Percentiles rank a stretch among this genome's conserved stretches.
Conservation (phyloP, 92 coral and sea anemone species). For the Epizoanthus stellaris region DNA sequence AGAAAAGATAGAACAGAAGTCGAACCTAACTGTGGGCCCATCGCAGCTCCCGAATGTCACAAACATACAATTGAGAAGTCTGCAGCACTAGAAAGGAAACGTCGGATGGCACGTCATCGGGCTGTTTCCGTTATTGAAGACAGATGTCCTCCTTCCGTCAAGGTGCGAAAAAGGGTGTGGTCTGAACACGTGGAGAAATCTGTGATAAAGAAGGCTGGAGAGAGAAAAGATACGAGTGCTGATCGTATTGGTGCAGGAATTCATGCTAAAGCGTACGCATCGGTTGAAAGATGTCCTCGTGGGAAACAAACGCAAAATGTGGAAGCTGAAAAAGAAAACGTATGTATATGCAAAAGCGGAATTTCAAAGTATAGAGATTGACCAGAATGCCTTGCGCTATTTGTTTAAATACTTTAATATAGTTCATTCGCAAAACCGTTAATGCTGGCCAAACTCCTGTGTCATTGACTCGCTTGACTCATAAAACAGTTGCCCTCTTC, state of each 20-base stretch:
- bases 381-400: neutral
- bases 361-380: too few species aligned
- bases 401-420: too few species aligned
- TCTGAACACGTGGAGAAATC: slow-evolving; percentile 33
- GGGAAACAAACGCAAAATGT: neutral
- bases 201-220: neutral
- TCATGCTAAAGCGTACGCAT: slow-evolving; percentile 4
- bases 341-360: slow-evolving; percentile 30
- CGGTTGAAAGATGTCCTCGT: slow-evolving; percentile 11
- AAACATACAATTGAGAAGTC: neutral
- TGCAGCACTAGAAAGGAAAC: too few species aligned
- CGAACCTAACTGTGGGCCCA: neutral
- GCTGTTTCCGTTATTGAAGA: slow-evolving; percentile 38
- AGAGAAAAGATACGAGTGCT: neutral
- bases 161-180: slow-evolving; percentile 19
- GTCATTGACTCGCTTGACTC: too few species aligned
- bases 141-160: slow-evolving; percentile 2
- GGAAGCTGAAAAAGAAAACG: slow-evolving; percentile 70
- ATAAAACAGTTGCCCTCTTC: too few species aligned
- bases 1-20: neutral
- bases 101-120: neutral
- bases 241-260: neutral
- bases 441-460: too few species aligned
- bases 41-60: slow-evolving; percentile 6
- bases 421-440: too few species aligned